Conservation (phyloP, 2,888 invertebrate species). For the Enchytraeus crypticus region DNA sequence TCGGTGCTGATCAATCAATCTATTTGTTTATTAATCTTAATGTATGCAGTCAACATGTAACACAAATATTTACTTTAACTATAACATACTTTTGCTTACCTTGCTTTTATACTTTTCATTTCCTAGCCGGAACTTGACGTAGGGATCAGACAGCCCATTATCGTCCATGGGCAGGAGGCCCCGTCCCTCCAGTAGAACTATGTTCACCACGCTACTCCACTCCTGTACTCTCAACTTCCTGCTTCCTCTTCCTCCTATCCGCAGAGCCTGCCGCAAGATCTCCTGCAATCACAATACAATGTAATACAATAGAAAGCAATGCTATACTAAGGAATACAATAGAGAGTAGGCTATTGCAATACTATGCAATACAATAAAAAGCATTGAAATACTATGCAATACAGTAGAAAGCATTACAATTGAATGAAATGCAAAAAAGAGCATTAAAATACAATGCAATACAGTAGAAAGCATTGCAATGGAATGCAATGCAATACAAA, state of each 20-base stretch:
- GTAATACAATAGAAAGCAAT: neutral
- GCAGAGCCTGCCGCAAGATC: constrained; percentile 23
- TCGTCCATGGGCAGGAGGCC: constrained; percentile 74
- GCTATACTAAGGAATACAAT: no score
- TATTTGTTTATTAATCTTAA: neutral
- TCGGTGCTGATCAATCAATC: no score
- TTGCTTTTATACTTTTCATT: constrained; percentile 96
- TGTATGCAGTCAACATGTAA: no score
- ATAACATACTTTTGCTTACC: no score
- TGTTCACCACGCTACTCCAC: constrained; percentile 94
- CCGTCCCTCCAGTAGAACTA: constrained; percentile 89
- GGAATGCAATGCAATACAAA: neutral
- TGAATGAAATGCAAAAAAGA: neutral
- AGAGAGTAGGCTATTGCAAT: no score
- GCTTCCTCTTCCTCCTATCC: constrained; percentile 27
- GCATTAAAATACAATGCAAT: neutral
- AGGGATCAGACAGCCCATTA: constrained; percentile 81
- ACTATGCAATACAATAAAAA: no score
- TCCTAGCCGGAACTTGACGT: constrained; percentile 91
- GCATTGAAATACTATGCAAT: no score
- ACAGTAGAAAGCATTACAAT: no score
- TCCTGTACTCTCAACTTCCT: constrained; percentile 75
- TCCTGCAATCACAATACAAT: neutral
- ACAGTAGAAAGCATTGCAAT: neutral
- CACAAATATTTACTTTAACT: no score